phyloP scores from a whole-genome alignment of 2,113 vertebrate genomes.

The Plectropomus leopardus region DNA sequence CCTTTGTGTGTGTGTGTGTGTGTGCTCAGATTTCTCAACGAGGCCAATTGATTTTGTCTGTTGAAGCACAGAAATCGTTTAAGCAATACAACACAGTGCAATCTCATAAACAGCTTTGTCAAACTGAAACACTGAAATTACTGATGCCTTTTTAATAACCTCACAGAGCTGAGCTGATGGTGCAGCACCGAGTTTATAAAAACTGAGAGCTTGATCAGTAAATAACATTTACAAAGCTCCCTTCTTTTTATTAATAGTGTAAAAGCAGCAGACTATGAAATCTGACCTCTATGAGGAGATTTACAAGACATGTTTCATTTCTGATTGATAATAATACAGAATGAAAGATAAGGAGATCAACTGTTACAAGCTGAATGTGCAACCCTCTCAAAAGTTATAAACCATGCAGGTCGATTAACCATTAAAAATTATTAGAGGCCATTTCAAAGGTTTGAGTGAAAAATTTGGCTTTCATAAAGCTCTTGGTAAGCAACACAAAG shows the following conservation, averaged over 20 bases:
- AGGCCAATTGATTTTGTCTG: slow-evolving; percentile 48
- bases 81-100: slow-evolving; percentile 29
- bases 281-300: neutral
- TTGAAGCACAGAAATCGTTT: slow-evolving; percentile 55
- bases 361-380: neutral
- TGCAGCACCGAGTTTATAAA: slow-evolving; percentile 8
- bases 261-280: neutral
- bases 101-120: slow-evolving; percentile 50
- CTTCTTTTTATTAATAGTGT: neutral
- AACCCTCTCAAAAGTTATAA: slow-evolving; percentile 8
- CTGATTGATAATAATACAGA: neutral
- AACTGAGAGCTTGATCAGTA: slow-evolving; percentile 10
- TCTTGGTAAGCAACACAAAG: slow-evolving; percentile 57
- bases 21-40: slow-evolving; percentile 29
- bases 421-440: slow-evolving; percentile 60
- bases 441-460: slow-evolving; percentile 49
- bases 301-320: neutral
- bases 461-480: slow-evolving; percentile 59
- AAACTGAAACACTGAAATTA: slow-evolving; percentile 31
- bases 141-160: slow-evolving; percentile 31
- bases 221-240: slow-evolving; percentile 1
- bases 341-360: neutral
- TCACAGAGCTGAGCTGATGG: slow-evolving; percentile 18
- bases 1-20: neutral
- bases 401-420: slow-evolving; percentile 52